Evolutionary conservation across 2,888 invertebrate genomes (phyloP), one percentile per base, ranked within the genome.

Genomic region (Caenorhabditis wallacei): DNA sequence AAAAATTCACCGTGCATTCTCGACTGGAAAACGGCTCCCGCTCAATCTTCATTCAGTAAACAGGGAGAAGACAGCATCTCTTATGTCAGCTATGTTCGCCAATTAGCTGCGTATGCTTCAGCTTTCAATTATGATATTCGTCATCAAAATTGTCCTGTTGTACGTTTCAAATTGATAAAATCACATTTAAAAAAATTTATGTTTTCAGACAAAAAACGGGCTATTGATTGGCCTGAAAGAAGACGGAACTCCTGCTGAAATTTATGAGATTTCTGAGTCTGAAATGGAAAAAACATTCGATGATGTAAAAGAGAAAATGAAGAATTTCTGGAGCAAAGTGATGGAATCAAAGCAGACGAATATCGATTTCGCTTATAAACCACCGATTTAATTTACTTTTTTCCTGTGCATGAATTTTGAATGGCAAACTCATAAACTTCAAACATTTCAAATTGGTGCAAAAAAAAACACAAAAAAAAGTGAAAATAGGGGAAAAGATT

Each of bases 91-190:
- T 82, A 79, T 43, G 64, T 57, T 11, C 68, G 63, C 2, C 82
- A 82, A 56, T 16, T 79, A 11, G 72, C 82, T 40, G 82, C 82
- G n/a, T 82, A 82, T 46, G 74, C 82, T 1, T 71, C 82, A 1
- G 82, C 82, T 7, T 82, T 51, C 70, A 82, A 82, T 48, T 26
- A 79, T 26, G 82, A 82, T 43, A 7, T 48, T 22, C 51, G 51
- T 18, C 68, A 61, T 43, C 46, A 63, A 30, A 46, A 24, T 10
- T 18, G 5, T 1, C 69, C 80, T 4, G 35, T 69, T 10, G 76
- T 76, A 35, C 43, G 54, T 30, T 30, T 3, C 30, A n/a, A n/a
- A n/a, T n/a, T n/a, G n/a, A n/a, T n/a, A n/a, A n/a, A n/a, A n/a
- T n/a, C n/a, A n/a, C n/a, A n/a, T n/a, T n/a, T n/a, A n/a, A n/a